A percentile compares a stretch with the other conserved stretches of the same genome.
Evolutionary conservation across 2,113 vertebrate species (phyloP).

Genomic region (Oreocharis arfaki): DNA sequence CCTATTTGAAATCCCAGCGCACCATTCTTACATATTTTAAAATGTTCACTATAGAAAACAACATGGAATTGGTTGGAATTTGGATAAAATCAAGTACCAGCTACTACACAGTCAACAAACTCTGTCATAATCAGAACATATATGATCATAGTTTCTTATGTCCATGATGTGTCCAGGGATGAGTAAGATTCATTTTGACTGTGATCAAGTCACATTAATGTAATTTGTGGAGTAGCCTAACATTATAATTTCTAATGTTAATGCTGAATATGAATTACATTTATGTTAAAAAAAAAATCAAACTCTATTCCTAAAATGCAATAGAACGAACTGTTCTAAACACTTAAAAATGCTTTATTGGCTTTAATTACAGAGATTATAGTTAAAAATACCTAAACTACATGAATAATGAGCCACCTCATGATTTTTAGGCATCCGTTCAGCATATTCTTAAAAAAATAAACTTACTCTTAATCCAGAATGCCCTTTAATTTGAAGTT

Average conservation of each 20-base stretch:
- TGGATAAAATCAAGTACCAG: not conserved
- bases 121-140: not conserved
- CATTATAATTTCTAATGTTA: not conserved
- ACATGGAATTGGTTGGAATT: not conserved
- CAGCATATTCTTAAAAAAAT: not conserved
- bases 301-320: not conserved
- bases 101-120: not conserved
- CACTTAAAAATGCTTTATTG: not conserved
- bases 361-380: not conserved
- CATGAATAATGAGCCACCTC: not conserved
- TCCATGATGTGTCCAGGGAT: not conserved
- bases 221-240: not conserved
- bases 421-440: not conserved
- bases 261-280: not conserved
- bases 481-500: not conserved
- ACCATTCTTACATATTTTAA: not conserved
- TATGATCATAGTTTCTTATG: not conserved
- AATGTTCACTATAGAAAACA: not conserved
- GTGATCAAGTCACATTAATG: not conserved
- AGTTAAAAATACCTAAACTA: not conserved
- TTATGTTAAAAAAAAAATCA: not conserved
- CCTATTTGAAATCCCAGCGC: not conserved
- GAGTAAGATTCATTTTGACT: not conserved
- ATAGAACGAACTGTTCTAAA: not conserved
- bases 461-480: not conserved